Evolutionary conservation across 2,888 invertebrate species (phyloP).

Genomic region (Congeria kusceri): DNA sequence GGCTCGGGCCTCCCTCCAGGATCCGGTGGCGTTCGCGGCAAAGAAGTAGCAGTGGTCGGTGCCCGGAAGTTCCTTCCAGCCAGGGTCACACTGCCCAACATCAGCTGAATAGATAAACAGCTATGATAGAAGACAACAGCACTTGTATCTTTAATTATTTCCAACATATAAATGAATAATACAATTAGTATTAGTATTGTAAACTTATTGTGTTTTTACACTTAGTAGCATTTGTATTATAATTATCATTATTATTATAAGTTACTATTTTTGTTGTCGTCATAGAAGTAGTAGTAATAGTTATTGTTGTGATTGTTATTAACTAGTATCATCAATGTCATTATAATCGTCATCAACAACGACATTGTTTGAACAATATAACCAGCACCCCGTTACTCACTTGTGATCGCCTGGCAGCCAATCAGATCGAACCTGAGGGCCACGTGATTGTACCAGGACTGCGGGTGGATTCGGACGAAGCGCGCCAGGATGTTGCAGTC

Average conservation of each 20-base stretch:
- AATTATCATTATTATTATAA: too few species aligned
- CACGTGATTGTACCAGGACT: conserved; percentile 61
- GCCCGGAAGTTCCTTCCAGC: conserved; percentile 64
- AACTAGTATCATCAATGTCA: too few species aligned
- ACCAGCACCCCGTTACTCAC: conserved; percentile 29
- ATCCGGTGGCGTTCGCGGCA: conserved; percentile 37
- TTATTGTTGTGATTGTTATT: too few species aligned
- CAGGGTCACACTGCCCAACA: conserved; percentile 65
- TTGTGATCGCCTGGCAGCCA: conserved; percentile 67
- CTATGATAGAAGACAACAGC: too few species aligned
- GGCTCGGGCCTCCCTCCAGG: conserved; percentile 62
- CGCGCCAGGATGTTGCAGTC: conserved; percentile 70
- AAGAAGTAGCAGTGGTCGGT: conserved; percentile 65
- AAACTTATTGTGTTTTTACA: too few species aligned
- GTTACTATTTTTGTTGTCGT: too few species aligned
- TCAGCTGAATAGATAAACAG: conserved; percentile 44
- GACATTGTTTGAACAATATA: too few species aligned
- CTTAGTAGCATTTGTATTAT: too few species aligned
- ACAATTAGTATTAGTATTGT: too few species aligned
- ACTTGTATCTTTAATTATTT: too few species aligned
- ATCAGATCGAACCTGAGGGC: conserved; percentile 69
- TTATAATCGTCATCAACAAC: not conserved
- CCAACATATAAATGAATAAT: too few species aligned
- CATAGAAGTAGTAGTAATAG: too few species aligned
- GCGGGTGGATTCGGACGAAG: conserved; percentile 62